Evolutionary conservation across 2,113 vertebrate species (phyloP).

Genomic region (Rhinolophus sinicus): DNA sequence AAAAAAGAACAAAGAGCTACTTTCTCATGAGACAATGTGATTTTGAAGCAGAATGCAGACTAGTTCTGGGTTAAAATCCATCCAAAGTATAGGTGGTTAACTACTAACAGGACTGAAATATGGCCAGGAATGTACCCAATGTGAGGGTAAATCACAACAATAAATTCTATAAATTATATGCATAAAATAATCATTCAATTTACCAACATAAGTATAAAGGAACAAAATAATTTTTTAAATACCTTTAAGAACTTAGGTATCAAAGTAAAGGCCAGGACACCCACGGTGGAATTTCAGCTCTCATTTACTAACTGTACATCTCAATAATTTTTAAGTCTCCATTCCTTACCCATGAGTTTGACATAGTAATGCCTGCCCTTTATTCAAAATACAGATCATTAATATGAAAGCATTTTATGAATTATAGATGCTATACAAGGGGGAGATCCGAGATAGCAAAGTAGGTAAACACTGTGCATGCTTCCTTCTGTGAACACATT

Average conservation of each 20-base stretch:
- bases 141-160: neutral
- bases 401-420: neutral
- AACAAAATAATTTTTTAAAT: neutral
- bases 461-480: too few relatives aligned
- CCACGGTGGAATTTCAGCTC: neutral
- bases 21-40: slow-evolving; percentile 9
- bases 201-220: neutral
- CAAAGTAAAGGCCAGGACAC: neutral
- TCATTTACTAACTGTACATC: neutral
- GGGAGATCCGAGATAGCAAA: too few relatives aligned
- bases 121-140: neutral
- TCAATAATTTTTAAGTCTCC: neutral
- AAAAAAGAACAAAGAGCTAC: slow-evolving; percentile 41
- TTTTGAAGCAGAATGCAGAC: slow-evolving; percentile 32
- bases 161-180: neutral
- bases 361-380: neutral
- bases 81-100: neutral
- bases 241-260: neutral
- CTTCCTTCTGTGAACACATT: too few relatives aligned
- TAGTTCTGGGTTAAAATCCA: neutral
- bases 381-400: neutral
- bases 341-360: neutral
- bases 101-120: neutral
- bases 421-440: neutral
- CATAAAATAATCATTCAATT: slow-evolving; percentile 11